Evolutionary conservation across 2,113 vertebrate species (phyloP), one percentile per base, ranked within the genome.

Genomic region (Thymallus thymallus): DNA sequence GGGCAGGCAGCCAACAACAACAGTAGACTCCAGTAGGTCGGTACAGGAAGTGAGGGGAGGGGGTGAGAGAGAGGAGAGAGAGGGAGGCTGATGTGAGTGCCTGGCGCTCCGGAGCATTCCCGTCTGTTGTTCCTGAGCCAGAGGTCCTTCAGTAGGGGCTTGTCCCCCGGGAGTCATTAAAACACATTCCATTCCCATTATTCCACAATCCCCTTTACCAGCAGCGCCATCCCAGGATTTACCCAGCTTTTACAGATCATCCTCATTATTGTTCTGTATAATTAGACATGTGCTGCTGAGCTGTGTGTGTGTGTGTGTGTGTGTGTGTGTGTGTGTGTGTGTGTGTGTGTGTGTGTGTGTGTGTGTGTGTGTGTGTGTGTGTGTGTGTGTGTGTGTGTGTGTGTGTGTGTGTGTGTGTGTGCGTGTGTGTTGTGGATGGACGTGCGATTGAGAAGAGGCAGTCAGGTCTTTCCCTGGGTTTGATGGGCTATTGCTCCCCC

Each of bases 21-120:
- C 94, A 96, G 92, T 91, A 89, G 95, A 95, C 94, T 96, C 95
- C 95, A 95, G 95, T 94, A 95, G 95, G 95, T 96, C 95, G 94
- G 94, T 93, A 93, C 95, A 95, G 95, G 95, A 96, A 96, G 93
- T 93, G 91, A 93, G 93, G 55, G 56, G 20, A 70, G 62, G 65
- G 60, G 67, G 71, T 18, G 65, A 41, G 35, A 72, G 35, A 64
- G 58, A 48, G 72, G 62, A 20, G 46, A 14, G 51, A 74, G 30
- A 66, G 4, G 70, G 73, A 61, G 91, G 89, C 94, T 94, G 92
- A 91, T 94, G 94, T 94, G 94, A 92, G 93, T 92, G 87, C 89
- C 88, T 91, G 90, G 90, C 76, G 80, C 90, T 87, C 82, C 3
- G 81, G 75, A 83, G 78, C 64, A 26, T 87, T 87, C 81, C 77